phyloP scores from a whole-genome alignment of 2,888 invertebrate genomes.

The Oxyteleia sp. region DNA sequence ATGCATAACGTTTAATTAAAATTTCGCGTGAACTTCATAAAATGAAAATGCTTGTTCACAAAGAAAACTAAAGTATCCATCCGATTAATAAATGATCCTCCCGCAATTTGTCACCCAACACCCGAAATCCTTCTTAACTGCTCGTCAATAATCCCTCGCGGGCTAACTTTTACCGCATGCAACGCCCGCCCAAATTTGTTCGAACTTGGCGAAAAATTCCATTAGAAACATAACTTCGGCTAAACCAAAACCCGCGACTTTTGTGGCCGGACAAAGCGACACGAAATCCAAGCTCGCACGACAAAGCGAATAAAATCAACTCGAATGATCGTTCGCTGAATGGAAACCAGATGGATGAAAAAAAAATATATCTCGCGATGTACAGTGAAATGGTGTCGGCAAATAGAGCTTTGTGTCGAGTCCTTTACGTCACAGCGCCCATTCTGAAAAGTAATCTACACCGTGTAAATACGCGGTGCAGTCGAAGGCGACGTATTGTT shows the following conservation, averaged over 20 bases:
- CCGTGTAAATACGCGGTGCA: slow-evolving; percentile 80
- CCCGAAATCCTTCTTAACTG: too few relatives aligned
- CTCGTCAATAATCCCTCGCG: not conserved
- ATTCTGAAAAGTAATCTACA: slow-evolving; percentile 88
- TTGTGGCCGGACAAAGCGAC: slow-evolving; percentile 57
- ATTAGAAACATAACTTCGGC: slow-evolving; percentile 50
- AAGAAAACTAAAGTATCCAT: too few relatives aligned
- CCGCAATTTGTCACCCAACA: too few relatives aligned
- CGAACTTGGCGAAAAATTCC: slow-evolving; percentile 37
- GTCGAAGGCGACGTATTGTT: slow-evolving; percentile 70
- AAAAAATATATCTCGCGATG: slow-evolving; percentile 50
- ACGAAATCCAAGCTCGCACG: slow-evolving; percentile 44
- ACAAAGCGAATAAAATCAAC: slow-evolving; percentile 67
- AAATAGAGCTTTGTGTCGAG: slow-evolving; percentile 85
- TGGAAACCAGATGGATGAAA: slow-evolving; percentile 47
- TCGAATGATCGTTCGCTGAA: slow-evolving; percentile 56
- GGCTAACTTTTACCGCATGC: not conserved
- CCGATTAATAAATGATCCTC: too few relatives aligned
- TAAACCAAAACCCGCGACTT: slow-evolving; percentile 57
- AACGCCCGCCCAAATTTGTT: not conserved
- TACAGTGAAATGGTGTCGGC: slow-evolving; percentile 86
- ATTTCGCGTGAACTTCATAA: too few relatives aligned
- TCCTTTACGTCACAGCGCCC: slow-evolving; percentile 87
- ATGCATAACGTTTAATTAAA: too few relatives aligned
- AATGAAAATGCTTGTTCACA: too few relatives aligned